Evolutionary conservation across 2,113 vertebrate species (phyloP), one percentile per base, ranked within the genome.

Genomic region (Brachirus orientalis): DNA sequence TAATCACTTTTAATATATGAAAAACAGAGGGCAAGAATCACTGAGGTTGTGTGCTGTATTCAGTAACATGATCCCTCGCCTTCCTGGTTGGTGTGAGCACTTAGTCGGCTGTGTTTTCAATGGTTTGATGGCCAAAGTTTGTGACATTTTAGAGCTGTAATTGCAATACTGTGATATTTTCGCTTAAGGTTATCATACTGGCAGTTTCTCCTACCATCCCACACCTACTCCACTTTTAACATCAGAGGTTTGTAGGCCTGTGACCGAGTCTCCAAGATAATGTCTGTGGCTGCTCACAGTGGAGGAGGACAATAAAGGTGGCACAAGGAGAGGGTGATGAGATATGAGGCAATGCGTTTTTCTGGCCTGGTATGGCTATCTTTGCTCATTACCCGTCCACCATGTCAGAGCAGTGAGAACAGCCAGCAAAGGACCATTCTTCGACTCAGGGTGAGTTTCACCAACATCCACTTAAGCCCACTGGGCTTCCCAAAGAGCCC

Each of bases 401-500:
- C 33, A 45, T 38, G 33, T 58, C 64, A 67, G 65, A 0, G 11
- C 56, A 48, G 69, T n/a, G 0, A 64, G 75, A 73, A 79, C 68
- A 66, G 65, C 51, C 52, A 68, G 75, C 78, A 58, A 69, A 77
- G 74, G 74, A 60, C 78, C 64, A 65, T 76, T 77, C 77, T 83
- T 80, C 79, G 79, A 63, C 75, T 53, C 48, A 7, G 63, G 68
- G 66, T 71, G 75, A 76, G 75, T 78, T 78, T 75, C 73, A 53
- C 82, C 68, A 75, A 80, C 69, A 78, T 72, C 83, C 75, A 83
- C 86, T 88, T 84, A 84, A 86, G 68, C 66, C 79, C 72, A 75
- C 73, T 80, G 51, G 65, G 66, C 83, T 79, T 80, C 55, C 60
- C 18, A 46, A 74, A 79, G 75, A 75, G 67, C 67, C 57, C 67